A percentile compares a stretch with the other conserved stretches of the same genome.
Evolutionary conservation across 2,113 vertebrate genomes (phyloP).

Genomic region (Halichoerus grypus): DNA sequence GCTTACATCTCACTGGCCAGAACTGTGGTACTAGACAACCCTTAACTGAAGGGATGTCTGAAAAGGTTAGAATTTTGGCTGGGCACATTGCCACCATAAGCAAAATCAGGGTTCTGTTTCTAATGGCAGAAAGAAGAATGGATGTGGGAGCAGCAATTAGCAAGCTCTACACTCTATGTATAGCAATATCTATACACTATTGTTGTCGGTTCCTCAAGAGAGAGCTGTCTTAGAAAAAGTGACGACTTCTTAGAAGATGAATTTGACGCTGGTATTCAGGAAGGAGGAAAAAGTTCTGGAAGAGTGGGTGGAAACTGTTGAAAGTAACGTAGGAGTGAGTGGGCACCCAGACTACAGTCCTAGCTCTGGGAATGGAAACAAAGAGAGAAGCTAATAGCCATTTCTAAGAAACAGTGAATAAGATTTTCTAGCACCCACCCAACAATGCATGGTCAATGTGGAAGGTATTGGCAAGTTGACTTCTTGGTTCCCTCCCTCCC

Average conservation of each 20-base stretch:
- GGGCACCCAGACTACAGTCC: background rate
- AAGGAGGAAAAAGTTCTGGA: background rate
- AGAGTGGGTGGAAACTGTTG: background rate
- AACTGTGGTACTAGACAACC: background rate
- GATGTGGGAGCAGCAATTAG: background rate
- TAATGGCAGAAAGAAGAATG: background rate
- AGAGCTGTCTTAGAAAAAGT: slow-evolving; percentile 11
- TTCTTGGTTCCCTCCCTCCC: background rate
- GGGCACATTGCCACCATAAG: background rate
- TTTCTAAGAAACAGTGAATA: background rate
- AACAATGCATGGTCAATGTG: background rate
- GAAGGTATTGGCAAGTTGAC: background rate
- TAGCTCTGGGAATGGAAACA: background rate
- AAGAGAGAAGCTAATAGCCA: background rate
- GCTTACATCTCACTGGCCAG: background rate
- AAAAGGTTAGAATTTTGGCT: background rate
- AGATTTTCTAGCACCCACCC: background rate
- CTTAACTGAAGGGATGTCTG: background rate
- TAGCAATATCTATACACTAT: background rate
- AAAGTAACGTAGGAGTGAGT: background rate
- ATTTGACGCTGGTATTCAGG: background rate
- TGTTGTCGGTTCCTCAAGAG: background rate
- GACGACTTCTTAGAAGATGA: background rate
- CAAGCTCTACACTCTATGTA: too few relatives aligned
- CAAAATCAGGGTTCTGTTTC: background rate